phyloP scores from a whole-genome alignment of 2,113 vertebrate genomes.

The Chinchilla lanigera region DNA sequence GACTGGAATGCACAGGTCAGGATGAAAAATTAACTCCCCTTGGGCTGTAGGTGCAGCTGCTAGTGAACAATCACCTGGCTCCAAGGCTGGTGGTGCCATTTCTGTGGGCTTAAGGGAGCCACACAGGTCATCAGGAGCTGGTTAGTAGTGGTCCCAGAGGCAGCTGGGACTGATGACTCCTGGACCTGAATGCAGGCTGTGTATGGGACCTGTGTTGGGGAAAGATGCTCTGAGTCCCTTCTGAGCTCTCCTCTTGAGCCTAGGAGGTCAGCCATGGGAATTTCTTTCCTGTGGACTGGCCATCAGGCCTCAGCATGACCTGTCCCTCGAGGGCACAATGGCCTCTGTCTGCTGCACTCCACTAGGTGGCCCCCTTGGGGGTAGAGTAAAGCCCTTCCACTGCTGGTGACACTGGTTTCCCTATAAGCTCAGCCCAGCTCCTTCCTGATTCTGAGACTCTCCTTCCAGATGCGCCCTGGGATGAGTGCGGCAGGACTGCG shows the following conservation, averaged over 20 bases:
- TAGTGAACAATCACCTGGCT: slow-evolving; percentile 2
- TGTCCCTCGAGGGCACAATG: neutral
- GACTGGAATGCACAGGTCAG: slow-evolving; percentile 44
- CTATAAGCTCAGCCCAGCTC: neutral
- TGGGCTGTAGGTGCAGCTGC: neutral
- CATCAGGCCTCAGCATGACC: neutral
- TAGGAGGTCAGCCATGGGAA: neutral
- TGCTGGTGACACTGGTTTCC: neutral
- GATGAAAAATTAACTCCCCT: slow-evolving; percentile 56
- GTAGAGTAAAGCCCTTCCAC: neutral
- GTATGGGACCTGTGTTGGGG: neutral
- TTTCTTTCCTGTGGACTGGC: neutral
- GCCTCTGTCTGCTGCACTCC: neutral
- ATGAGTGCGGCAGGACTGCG: too few relatives aligned
- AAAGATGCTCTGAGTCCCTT: neutral
- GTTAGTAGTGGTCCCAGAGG: neutral
- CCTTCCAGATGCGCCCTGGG: neutral
- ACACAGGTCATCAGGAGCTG: too few relatives aligned
- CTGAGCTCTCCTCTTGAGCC: neutral
- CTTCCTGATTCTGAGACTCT: neutral
- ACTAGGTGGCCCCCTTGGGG: neutral
- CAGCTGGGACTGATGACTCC: slow-evolving; percentile 11
- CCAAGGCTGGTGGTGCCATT: neutral
- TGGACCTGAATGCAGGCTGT: neutral
- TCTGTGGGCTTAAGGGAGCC: neutral